Evolutionary conservation across 2,113 vertebrate genomes (phyloP), one percentile per base, ranked within the genome.

Genomic region (Nannobrachium achirus): DNA sequence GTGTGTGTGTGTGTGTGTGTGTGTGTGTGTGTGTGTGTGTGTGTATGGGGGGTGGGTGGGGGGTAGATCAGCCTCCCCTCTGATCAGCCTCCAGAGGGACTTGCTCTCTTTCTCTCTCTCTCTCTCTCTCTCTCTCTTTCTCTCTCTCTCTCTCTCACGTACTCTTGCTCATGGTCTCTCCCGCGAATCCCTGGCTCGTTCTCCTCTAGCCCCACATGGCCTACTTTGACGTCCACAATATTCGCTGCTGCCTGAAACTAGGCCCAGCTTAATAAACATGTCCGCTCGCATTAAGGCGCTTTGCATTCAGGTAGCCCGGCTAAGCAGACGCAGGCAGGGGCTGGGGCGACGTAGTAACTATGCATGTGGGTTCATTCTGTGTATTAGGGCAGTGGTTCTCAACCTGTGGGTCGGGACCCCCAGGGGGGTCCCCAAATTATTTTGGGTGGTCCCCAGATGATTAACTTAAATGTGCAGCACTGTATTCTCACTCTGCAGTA

Each of bases 201-300:
- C 48, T 85, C 86, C 85, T 79, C 81, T 78, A 81, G 84, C 88
- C 80, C 76, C 81, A 78, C 82, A 78, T 87, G 85, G 86, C 89
- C 88, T 88, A 88, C 86, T 90, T 89, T 92, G 91, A 91, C 89
- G 61, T 89, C 87, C 90, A 88, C 91, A 92, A 90, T 91, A 92
- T 93, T 92, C 87, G 73, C 86, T 83, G 76, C 82, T 65, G 91
- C 91, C 91, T 71, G 74, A 88, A 92, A 92, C 89, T 66, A 92
- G 88, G 82, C 91, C 87, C 80, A 76, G 86, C 82, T 88, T 92
- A 89, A 92, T 91, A 92, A 89, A 92, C 89, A 90, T 89, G 92
- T 93, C 92, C 10, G 68, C 81, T 92, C 86, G 73, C 71, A 92
- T 93, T 89, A 92, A 82, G 85, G 80, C 77, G 49, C 81, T 87